Base-by-base conservation (phyloP, 2,113 vertebrate genomes). In the Indicator indicator region DNA sequence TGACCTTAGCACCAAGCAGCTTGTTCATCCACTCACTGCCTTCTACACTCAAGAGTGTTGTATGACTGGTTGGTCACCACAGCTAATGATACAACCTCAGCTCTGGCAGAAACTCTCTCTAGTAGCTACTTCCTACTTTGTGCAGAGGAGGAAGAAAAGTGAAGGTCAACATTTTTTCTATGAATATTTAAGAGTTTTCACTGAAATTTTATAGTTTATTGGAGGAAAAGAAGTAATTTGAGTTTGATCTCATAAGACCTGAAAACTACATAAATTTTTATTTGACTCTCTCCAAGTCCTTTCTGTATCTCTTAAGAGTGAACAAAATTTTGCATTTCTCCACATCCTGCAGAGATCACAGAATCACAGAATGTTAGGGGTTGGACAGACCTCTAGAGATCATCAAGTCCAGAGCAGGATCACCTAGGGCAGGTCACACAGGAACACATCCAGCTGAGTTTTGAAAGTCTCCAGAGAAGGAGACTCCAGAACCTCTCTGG, bases 211-310 rank as follows among this genome's bases (percentile, higher is more conserved):
- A 60, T 3, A 58, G 30, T 42, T 86, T 79, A 62, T 67, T 65
- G 33, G 46, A 76, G 23, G 36, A 82, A 87, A 89, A 93, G 30
- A 63, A 70, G 24, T 36, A 4, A 42, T 54, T 92, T 90, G 36
- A 85, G 12, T 73, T 87, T 24, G 5, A 13, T 21, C 46, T 73
- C 71, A 59, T 14, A 46, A 74, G 82, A 91, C 79, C 5, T 70
- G 36, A 84, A 92, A 93, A 55, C 12, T 24, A 28, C 16, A 36
- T 56, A 21, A 33, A 59, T 77, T 64, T 77, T 48, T 23, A 44
- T 73, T 78, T 82, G 1, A 59, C 24, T 93, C 33, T 68, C 26
- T 81, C 24, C 24, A 90, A 88, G 42, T 33, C 26, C 32, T 71
- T 74, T n/a, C 26, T 40, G 6, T 33, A 58, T 28, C 33, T 69